Evolutionary conservation across 2,797 vertebrate species (phyloP).

Genomic region (Enteromius trimaculatus): DNA sequence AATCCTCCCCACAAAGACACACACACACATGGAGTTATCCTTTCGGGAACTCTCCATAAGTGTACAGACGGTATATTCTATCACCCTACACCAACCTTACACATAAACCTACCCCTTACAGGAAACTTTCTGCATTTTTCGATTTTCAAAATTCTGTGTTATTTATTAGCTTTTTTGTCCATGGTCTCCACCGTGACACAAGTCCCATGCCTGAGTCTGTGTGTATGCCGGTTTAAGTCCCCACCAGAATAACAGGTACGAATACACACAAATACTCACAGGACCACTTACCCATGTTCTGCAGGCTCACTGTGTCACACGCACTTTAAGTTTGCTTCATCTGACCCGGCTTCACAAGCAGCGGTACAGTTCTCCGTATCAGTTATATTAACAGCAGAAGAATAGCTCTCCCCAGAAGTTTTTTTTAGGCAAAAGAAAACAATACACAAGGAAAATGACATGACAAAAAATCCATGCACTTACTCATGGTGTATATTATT

Average conservation of each 20-base stretch:
- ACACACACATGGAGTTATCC: not conserved
- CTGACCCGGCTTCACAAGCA: constrained; percentile 9
- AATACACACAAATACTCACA: constrained; percentile 8
- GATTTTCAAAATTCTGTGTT: no score
- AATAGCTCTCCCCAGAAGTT: not conserved
- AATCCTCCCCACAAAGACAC: constrained; percentile 5
- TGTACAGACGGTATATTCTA: no score
- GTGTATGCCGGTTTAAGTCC: no score
- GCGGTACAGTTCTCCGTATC: constrained; percentile 1
- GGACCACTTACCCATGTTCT: not conserved
- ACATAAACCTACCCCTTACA: no score
- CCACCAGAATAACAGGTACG: not conserved
- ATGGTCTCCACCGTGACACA: no score
- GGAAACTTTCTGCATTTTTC: no score
- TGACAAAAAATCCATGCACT: not conserved
- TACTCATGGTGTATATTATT: no score
- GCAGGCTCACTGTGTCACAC: constrained; percentile 2
- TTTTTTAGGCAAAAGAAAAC: not conserved
- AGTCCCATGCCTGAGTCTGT: no score
- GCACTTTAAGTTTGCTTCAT: constrained; percentile 18
- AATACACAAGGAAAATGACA: not conserved
- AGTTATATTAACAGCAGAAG: not conserved
- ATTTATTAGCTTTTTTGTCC: no score
- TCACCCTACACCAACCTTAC: no score
- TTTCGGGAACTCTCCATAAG: no score